Percentiles rank a stretch among this genome's conserved stretches.
Conservation (phyloP, 2,797 vertebrate species). For the Oophaga sylvatica region DNA sequence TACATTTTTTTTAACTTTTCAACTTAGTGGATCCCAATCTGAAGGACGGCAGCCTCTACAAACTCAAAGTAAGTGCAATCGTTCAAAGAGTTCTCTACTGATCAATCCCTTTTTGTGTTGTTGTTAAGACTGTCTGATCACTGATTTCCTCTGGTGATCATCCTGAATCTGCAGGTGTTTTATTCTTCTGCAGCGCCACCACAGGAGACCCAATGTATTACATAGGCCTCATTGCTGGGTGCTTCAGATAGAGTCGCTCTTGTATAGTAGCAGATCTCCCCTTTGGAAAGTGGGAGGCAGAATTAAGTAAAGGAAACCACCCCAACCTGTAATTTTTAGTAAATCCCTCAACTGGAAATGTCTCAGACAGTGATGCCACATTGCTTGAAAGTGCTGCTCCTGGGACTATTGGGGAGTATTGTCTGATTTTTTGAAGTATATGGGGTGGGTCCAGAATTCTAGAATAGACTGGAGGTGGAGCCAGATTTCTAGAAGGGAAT, state of each 20-base stretch:
- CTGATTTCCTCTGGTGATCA: neutral
- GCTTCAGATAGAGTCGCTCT: neutral
- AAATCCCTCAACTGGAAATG: too few species aligned
- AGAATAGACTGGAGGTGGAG: neutral
- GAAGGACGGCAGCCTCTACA: slow-evolving; percentile 51
- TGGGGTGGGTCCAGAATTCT: too few species aligned
- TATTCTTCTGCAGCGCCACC: neutral
- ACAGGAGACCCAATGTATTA: neutral
- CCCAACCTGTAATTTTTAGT: too few species aligned
- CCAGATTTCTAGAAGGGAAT: neutral
- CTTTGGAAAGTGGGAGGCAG: neutral
- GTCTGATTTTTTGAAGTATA: too few species aligned
- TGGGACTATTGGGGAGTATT: too few species aligned
- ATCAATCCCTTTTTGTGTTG: neutral
- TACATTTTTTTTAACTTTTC: neutral
- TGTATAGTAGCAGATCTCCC: neutral
- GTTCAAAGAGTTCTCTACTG: neutral
- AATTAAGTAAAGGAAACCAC: neutral
- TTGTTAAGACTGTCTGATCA: neutral
- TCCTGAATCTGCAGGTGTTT: neutral
- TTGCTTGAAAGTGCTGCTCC: too few species aligned
- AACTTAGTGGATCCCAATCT: slow-evolving; percentile 37
- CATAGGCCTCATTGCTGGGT: neutral
- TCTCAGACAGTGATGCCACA: too few species aligned
- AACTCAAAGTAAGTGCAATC: slow-evolving; percentile 46